These are phyloP conservation scores for Ypsolopha sequella DNA, from an alignment of 2,888 invertebrate species.

Conservation along the genomic window DNA sequence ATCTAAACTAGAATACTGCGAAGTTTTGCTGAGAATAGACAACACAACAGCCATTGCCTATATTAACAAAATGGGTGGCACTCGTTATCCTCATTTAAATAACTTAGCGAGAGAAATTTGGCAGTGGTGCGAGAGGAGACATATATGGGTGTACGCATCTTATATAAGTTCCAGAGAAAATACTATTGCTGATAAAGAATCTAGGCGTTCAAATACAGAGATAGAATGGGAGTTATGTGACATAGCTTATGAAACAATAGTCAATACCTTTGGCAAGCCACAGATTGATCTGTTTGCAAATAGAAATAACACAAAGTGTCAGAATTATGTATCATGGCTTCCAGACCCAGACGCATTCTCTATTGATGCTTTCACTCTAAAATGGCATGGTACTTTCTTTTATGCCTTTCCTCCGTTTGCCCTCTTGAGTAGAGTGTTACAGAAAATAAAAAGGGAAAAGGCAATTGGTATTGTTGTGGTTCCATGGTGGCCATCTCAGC, in stretches of 20 bases:
- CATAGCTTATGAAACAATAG: background rate
- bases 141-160: background rate
- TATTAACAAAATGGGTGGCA: too few relatives aligned
- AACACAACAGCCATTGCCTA: too few relatives aligned
- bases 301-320: slow-evolving; percentile 2
- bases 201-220: background rate
- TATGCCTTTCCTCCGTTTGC: slow-evolving; percentile 4
- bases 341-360: background rate
- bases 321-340: background rate
- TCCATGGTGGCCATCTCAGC: background rate
- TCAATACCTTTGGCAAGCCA: background rate
- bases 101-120: background rate
- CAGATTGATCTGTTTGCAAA: slow-evolving; percentile 3
- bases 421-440: background rate
- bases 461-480: background rate
- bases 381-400: background rate
- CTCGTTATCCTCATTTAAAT: slow-evolving; percentile 4
- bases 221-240: background rate
- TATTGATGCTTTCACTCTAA: slow-evolving; percentile 1
- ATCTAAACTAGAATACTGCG: too few relatives aligned
- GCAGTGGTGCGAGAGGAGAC: slow-evolving; percentile 3
- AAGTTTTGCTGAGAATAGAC: too few relatives aligned
- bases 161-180: too few relatives aligned
- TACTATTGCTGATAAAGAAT: too few relatives aligned
- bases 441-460: background rate